Percentiles rank a stretch among this genome's conserved stretches.
Evolutionary conservation across 2,888 invertebrate genomes (phyloP).

Genomic region (Tortricodes alternella): DNA sequence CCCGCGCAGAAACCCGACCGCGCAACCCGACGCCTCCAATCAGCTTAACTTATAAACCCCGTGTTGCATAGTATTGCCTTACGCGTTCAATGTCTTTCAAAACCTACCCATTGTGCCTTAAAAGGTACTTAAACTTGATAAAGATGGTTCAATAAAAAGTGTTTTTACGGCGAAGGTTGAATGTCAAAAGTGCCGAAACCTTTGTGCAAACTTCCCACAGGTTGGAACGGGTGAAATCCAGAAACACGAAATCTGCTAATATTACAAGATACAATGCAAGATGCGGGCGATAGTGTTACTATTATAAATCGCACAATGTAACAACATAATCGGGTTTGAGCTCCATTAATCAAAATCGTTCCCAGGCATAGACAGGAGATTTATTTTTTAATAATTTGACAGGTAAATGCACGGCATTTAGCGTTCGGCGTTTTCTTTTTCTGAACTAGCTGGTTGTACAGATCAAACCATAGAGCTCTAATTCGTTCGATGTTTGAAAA

Average conservation of each 20-base stretch:
- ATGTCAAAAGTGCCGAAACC: conserved; percentile 63
- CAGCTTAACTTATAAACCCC: conserved; percentile 34
- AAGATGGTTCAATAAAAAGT: conserved; percentile 44
- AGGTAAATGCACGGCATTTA: conserved; percentile 80
- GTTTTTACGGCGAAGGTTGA: conserved; percentile 54
- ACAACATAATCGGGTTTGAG: conserved; percentile 71
- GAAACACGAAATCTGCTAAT: conserved; percentile 49
- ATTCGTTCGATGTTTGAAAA: background rate
- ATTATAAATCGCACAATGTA: conserved; percentile 47
- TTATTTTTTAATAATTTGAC: conserved; percentile 79
- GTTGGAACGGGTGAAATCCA: conserved; percentile 68
- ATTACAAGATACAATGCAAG: conserved; percentile 48
- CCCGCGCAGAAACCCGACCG: conserved; percentile 45
- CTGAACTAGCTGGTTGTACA: conserved; percentile 10
- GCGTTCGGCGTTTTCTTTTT: conserved; percentile 64
- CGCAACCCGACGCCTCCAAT: conserved; percentile 31
- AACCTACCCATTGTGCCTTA: conserved; percentile 22
- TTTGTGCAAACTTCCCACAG: conserved; percentile 52
- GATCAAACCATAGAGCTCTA: conserved; percentile 9
- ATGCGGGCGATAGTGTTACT: conserved; percentile 62
- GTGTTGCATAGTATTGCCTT: conserved; percentile 50
- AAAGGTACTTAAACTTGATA: conserved; percentile 22
- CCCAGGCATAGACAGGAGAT: conserved; percentile 66
- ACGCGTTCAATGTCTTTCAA: conserved; percentile 33
- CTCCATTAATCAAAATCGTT: conserved; percentile 77